Evolutionary conservation across 2,113 vertebrate genomes (phyloP).

Genomic region (Pangasianodon gigas): DNA sequence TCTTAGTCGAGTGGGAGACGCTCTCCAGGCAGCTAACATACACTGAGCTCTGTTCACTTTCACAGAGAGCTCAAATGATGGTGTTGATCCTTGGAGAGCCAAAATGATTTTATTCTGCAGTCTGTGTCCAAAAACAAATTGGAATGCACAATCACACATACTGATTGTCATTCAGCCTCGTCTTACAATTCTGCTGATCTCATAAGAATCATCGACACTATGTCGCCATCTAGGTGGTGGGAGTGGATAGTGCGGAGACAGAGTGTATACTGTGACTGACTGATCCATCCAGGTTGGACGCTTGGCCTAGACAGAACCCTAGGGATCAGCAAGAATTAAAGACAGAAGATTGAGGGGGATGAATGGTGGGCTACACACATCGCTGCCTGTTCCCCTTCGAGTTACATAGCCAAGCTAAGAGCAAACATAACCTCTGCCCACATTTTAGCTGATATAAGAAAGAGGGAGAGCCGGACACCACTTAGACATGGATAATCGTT

Average conservation of each 20-base stretch:
- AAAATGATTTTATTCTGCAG: conserved; percentile 59
- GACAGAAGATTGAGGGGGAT: conserved; percentile 31
- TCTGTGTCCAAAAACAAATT: conserved; percentile 51
- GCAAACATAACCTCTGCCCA: conserved; percentile 14
- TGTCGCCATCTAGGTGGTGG: conserved; percentile 73
- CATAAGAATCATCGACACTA: conserved; percentile 62
- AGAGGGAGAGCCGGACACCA: neutral
- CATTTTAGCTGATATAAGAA: neutral
- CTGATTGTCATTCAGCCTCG: conserved; percentile 17
- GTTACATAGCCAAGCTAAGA: conserved; percentile 21
- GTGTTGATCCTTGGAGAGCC: conserved; percentile 58
- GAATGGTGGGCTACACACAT: conserved; percentile 11
- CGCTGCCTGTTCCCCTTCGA: neutral
- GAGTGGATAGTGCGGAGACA: conserved; percentile 55
- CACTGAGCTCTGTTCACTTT: conserved; percentile 51
- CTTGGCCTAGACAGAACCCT: conserved; percentile 27
- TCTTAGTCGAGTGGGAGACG: conserved; percentile 62
- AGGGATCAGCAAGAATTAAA: conserved; percentile 49
- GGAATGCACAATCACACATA: conserved; percentile 40
- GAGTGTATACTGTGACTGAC: conserved; percentile 31
- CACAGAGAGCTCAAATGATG: conserved; percentile 58
- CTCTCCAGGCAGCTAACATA: conserved; percentile 52
- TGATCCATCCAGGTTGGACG: conserved; percentile 45
- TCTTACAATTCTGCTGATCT: conserved; percentile 20
- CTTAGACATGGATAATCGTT: neutral